Evolutionary conservation across 2,113 vertebrate species (phyloP), one percentile per base, ranked within the genome.

Genomic region (Rousettus leschenaultii): DNA sequence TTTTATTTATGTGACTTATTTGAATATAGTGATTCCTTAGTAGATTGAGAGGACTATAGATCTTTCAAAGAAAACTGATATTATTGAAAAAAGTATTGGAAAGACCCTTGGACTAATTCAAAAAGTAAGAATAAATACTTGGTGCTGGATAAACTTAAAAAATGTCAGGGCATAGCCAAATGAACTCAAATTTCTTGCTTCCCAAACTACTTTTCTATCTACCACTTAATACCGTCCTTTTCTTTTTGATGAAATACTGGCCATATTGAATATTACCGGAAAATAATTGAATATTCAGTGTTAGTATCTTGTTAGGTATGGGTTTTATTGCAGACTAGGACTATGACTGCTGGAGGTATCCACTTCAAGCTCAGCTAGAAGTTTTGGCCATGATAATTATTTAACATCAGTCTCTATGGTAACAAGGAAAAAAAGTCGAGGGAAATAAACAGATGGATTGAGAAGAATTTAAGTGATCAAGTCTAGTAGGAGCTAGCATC

Each of bases 391-490:
- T 65, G 40, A 26, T 89, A 48, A 55, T 91, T 89, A 75, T 71
- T 97, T 96, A 70, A 43, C 80, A 92, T 79, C 22, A 5, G 80
- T 96, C 70, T 98, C 79, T 48, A 33, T 87, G 79, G 57, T 68
- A 97, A 86, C 86, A 48, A 45, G 73, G 57, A 89, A 86, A 53
- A 68, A 93, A 92, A 22, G 35, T 70, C 45, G 68, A 71, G 53
- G 87, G 53, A 82, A 85, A 86, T n/a, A 75, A 74, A 89, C 82
- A 91, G 73, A 89, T 73, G 57, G 78, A 78, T 86, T 88, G 75
- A 65, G 68, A 78, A 75, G n/a, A 86, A 75, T 3, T 22, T 79
- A 75, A 92, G 88, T 33, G 75, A 57, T 43, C 33, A 83, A 48
- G 86, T 35, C 48, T 45, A 13, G 6, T 18, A 77, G 89, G 48